Evolutionary conservation across 2,888 invertebrate genomes (phyloP), one percentile per base, ranked within the genome.

Genomic region (Erynnis tages): DNA sequence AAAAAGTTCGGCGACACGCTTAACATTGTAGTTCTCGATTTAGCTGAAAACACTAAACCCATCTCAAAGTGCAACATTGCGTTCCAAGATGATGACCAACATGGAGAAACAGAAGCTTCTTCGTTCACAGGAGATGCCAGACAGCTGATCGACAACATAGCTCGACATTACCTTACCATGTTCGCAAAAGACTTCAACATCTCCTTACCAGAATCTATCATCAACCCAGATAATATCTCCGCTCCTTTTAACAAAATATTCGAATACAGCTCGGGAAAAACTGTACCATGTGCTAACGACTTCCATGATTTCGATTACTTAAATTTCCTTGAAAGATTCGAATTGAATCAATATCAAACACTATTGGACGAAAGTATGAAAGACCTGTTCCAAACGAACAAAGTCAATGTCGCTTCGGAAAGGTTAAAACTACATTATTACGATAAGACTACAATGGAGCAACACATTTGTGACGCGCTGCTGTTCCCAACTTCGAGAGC

Each of bases 391-490:
- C 75, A 76, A 54, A 62, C 63, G 0, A 62, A 63, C 4, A 67
- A 57, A 43, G 44, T 59, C 0, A 57, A 63, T 7, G 54, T 58
- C 0, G 60, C 56, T 1, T 52, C 59, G 0, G 79, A 78, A 10
- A 72, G 67, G 44, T 65, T 63, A 4, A 65, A 48, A 16, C 62
- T 87, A 10, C 47, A 74, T 17, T 82, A 75, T 54, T 87, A 79
- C 54, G 89, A 89, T 59, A 71, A 71, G 48, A 88, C 85, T 0
- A 71, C 79, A 0, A 89, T 89, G 89, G 89, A 89, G 54, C 53
- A 66, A 14, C 79, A 83, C 57, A 74, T 89, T 38, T 79, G 82
- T 46, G 58, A 60, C 1, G 67, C 72, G 7, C 62, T 89, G n/a
- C 53, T 84, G 0, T 84, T 86, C 55, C 53, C 73, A 0, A 82